Conservation (phyloP, 2,888 invertebrate genomes). For the Agapostemon virescens region DNA sequence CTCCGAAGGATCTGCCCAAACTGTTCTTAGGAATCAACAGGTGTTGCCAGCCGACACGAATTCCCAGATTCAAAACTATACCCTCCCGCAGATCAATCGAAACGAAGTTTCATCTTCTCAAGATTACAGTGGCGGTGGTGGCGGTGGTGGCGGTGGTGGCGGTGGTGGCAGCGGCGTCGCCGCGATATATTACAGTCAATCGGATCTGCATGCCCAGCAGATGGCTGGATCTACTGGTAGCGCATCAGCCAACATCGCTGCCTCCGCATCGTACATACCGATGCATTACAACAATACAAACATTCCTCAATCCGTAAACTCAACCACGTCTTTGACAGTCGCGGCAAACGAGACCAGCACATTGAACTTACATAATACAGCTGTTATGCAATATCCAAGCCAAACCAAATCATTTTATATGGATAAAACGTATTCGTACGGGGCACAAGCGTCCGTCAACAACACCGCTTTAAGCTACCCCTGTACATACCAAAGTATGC, state of each 20-base stretch:
- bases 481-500: constrained; percentile 66
- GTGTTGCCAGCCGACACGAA: constrained; percentile 28
- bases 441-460: constrained; percentile 53
- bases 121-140: constrained; percentile 35
- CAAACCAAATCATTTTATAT: constrained; percentile 60
- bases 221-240: constrained; percentile 16
- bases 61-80: constrained; percentile 48
- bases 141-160: too few relatives aligned
- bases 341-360: constrained; percentile 36
- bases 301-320: constrained; percentile 42
- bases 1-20: constrained; percentile 31
- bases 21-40: constrained; percentile 33
- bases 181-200: constrained; percentile 49
- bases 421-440: constrained; percentile 54
- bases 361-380: constrained; percentile 36
- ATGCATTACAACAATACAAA: constrained; percentile 56
- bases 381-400: constrained; percentile 52
- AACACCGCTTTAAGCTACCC: constrained; percentile 62
- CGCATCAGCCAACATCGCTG: constrained; percentile 27
- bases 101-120: constrained; percentile 44
- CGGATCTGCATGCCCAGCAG: constrained; percentile 49
- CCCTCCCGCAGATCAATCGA: constrained; percentile 43
- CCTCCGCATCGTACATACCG: constrained; percentile 58
- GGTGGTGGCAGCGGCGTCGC: too few relatives aligned
- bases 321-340: constrained; percentile 28